These are phyloP conservation scores for Melitaea athalia DNA, from an alignment of 2,888 invertebrate genomes.

Conservation along the genomic window DNA sequence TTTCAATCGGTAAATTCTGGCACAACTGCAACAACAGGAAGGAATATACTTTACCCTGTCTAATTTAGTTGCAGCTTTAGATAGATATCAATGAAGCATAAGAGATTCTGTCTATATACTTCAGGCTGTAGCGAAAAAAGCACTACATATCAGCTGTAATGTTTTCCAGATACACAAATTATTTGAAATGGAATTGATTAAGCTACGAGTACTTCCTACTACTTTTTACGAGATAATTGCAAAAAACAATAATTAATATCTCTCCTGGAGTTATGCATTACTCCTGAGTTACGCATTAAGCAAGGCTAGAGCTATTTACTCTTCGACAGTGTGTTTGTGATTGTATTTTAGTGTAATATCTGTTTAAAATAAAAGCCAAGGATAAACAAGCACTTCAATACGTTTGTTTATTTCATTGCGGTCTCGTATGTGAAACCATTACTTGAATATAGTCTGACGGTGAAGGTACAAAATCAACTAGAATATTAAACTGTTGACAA, in stretches of 20 bases:
- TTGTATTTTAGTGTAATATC: neutral
- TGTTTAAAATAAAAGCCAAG: neutral
- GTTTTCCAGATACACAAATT: neutral
- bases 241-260: neutral
- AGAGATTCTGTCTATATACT: neutral
- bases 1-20: no score
- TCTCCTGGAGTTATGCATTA: neutral
- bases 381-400: no score
- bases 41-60: neutral
- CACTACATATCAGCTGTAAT: neutral
- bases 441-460: neutral
- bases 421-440: neutral
- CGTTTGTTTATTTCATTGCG: neutral
- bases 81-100: neutral
- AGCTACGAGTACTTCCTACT: no score
- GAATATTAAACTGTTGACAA: no score
- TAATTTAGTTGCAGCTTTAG: neutral
- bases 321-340: neutral
- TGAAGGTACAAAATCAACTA: neutral
- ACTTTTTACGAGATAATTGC: neutral
- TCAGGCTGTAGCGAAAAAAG: neutral
- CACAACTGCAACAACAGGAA: no score
- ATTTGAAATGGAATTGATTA: neutral
- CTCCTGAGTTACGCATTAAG: neutral
- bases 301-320: neutral